A percentile compares a stretch with the other conserved stretches of the same genome.
Conservation (phyloP, 2,113 vertebrate species). For the Malurus cyaneus region DNA sequence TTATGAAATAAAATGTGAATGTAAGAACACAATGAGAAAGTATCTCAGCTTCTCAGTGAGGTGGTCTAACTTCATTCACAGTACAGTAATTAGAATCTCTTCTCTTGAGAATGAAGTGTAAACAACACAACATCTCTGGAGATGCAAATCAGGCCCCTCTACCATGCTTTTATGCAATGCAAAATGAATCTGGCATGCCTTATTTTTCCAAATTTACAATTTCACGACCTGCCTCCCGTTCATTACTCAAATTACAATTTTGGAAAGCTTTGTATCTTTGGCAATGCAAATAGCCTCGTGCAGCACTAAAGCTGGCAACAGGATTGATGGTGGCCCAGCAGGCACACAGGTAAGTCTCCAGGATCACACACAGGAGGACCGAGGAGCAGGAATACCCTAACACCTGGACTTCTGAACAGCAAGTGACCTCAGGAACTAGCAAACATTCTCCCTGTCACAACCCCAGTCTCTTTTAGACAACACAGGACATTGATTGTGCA, state of each 20-base stretch:
- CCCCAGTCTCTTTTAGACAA: neutral
- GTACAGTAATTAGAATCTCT: neutral
- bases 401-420: neutral
- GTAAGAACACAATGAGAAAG: neutral
- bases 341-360: neutral
- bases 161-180: neutral
- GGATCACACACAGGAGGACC: neutral
- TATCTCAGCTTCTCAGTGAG: neutral
- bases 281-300: fast-evolving
- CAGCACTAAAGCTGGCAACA: neutral
- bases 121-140: neutral
- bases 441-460: neutral
- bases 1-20: fast-evolving
- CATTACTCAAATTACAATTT: neutral
- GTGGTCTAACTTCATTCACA: neutral
- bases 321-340: neutral
- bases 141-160: neutral
- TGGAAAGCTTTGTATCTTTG: neutral
- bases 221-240: neutral
- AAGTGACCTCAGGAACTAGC: neutral
- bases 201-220: neutral
- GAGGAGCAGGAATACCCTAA: neutral
- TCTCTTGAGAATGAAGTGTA: neutral
- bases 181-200: neutral
- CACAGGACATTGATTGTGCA: neutral